Percentiles rank a stretch among this genome's conserved stretches.
phyloP scores from a whole-genome alignment of 1,140 invertebrate species.

The Bombus confusus region DNA sequence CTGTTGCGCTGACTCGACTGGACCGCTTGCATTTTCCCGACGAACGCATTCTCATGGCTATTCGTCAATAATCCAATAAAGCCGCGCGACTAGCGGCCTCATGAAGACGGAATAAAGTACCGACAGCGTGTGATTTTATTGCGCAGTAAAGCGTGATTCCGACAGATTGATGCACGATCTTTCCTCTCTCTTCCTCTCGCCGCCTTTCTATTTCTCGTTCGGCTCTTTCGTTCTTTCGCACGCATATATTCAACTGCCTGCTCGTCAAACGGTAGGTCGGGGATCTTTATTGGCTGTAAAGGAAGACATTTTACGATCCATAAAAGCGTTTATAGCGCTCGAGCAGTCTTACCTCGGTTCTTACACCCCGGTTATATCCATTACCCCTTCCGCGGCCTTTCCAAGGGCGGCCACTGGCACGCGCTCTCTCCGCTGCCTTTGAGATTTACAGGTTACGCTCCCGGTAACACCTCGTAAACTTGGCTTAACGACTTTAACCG shows the following conservation, averaged over 20 bases:
- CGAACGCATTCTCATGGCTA: constrained; percentile 54
- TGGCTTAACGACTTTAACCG: constrained; percentile 83
- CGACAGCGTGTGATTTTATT: constrained; percentile 70
- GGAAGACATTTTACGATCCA: constrained; percentile 83
- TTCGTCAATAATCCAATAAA: constrained; percentile 70
- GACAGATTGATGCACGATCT: constrained; percentile 68
- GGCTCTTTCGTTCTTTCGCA: background rate
- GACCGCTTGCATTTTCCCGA: constrained; percentile 59
- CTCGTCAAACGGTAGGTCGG: constrained; percentile 76
- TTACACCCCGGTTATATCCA: constrained; percentile 78
- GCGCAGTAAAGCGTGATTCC: constrained; percentile 68
- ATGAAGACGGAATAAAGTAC: constrained; percentile 66
- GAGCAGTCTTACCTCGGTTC: constrained; percentile 68
- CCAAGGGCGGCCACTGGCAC: constrained; percentile 82
- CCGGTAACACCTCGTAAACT: constrained; percentile 83
- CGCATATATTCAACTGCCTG: constrained; percentile 59
- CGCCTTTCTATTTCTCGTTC: background rate
- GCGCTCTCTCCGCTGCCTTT: constrained; percentile 72
- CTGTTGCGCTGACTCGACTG: constrained; percentile 59
- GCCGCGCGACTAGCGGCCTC: constrained; percentile 42
- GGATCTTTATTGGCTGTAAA: constrained; percentile 83
- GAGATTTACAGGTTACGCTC: constrained; percentile 83
- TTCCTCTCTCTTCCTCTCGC: background rate
- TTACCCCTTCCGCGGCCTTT: constrained; percentile 80
- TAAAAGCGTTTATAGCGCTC: constrained; percentile 80